A percentile compares a stretch with the other conserved stretches of the same genome.
phyloP scores from a whole-genome alignment of 2,797 vertebrate genomes.

The Paedocypris micromegethes region DNA sequence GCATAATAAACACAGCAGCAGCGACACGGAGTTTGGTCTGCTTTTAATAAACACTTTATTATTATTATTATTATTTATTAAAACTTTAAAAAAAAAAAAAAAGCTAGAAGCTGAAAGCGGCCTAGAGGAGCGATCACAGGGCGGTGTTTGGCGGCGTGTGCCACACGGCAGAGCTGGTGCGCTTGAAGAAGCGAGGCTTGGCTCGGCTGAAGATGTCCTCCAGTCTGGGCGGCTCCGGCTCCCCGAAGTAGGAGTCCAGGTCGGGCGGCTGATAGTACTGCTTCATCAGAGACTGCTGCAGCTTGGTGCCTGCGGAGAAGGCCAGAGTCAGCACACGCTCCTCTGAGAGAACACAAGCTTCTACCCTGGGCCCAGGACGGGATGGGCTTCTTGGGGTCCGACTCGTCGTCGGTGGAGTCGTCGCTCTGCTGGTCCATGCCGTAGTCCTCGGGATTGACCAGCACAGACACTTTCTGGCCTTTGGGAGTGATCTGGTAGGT shows the following conservation, averaged over 20 bases:
- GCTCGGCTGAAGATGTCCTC: slow-evolving; percentile 87
- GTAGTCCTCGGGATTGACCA: slow-evolving; percentile 70
- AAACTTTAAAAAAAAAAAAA: too few species aligned
- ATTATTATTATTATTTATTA: too few species aligned
- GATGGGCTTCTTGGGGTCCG: slow-evolving; percentile 84
- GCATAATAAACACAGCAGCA: too few species aligned
- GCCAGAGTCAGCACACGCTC: too few species aligned
- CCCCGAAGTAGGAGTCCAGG: slow-evolving; percentile 70
- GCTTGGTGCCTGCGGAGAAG: slow-evolving; percentile 64
- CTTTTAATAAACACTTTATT: too few species aligned
- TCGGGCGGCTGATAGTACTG: slow-evolving; percentile 85
- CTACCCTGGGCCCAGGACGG: slow-evolving; percentile 89
- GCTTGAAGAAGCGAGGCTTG: slow-evolving; percentile 90
- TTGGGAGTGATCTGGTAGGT: slow-evolving; percentile 75
- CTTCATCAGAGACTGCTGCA: slow-evolving; percentile 75
- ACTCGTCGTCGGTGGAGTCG: slow-evolving; percentile 93
- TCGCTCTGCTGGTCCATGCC: slow-evolving; percentile 97
- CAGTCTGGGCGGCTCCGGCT: slow-evolving; percentile 72
- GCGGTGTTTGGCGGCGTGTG: slow-evolving; percentile 72
- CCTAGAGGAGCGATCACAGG: slow-evolving; percentile 1
- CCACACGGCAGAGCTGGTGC: slow-evolving; percentile 94
- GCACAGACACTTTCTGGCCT: slow-evolving; percentile 49
- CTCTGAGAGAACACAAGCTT: slow-evolving; percentile 16
- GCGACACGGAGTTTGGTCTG: too few species aligned
- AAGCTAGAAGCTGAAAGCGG: too few species aligned